These are phyloP conservation scores for Isotomurus palustris DNA, from an alignment of 2,888 invertebrate species.

Conservation along the genomic window DNA sequence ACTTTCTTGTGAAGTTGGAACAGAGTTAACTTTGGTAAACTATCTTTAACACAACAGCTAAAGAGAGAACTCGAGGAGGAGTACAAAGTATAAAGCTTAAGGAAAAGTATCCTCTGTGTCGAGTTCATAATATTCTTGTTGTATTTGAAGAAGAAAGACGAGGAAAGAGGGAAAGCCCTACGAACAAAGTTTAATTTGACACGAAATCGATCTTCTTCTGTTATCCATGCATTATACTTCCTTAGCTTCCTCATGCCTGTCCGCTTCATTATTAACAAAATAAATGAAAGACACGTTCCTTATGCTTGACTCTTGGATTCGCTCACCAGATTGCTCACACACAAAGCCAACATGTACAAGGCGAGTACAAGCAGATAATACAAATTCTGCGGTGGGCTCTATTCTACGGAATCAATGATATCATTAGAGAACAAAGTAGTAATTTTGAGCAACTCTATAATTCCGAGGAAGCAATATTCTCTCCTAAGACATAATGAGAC, in stretches of 20 bases:
- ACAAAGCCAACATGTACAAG: not conserved
- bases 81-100: slow-evolving; percentile 14
- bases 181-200: slow-evolving; percentile 37
- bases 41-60: slow-evolving; percentile 5
- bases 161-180: slow-evolving; percentile 7
- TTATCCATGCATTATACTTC: slow-evolving; percentile 17
- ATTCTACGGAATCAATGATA: too few species aligned
- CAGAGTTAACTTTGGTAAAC: slow-evolving; percentile 11
- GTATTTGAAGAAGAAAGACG: slow-evolving; percentile 9
- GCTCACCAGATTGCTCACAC: too few species aligned
- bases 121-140: slow-evolving; percentile 10
- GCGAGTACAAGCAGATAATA: not conserved
- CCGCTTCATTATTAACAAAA: slow-evolving; percentile 42
- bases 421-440: too few species aligned
- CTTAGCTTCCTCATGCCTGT: slow-evolving; percentile 3
- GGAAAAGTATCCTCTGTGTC: slow-evolving; percentile 5
- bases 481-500: too few species aligned
- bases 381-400: too few species aligned
- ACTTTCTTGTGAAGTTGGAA: too few species aligned
- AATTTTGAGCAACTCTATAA: too few species aligned
- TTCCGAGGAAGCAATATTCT: too few species aligned
- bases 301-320: too few species aligned
- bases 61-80: not conserved
- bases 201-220: slow-evolving; percentile 37
- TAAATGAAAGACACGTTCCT: slow-evolving; percentile 46